These are phyloP conservation scores for Diaphora mendica DNA, from an alignment of 2,888 invertebrate genomes.

Conservation along the genomic window DNA sequence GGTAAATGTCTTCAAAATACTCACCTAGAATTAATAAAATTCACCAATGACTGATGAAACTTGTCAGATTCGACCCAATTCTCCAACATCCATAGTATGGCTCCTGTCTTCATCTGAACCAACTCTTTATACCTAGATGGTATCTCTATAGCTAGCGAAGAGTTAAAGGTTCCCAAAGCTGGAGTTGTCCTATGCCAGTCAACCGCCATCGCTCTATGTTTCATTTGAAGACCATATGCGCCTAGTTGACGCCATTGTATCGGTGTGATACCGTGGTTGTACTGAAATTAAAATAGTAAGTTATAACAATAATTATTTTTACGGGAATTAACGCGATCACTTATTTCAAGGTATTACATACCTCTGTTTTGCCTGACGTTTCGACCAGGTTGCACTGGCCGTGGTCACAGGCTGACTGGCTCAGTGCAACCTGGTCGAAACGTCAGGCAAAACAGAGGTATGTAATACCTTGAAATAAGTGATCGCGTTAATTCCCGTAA, in stretches of 20 bases:
- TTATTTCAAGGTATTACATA: too few species aligned
- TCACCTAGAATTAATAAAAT: slow-evolving; percentile 72
- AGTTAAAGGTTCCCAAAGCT: slow-evolving; percentile 68
- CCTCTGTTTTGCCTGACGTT: too few species aligned
- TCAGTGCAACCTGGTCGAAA: too few species aligned
- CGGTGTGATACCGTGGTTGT: slow-evolving; percentile 59
- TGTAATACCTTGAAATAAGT: too few species aligned
- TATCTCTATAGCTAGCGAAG: slow-evolving; percentile 71
- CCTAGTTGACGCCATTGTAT: slow-evolving; percentile 54
- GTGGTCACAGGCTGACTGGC: too few species aligned
- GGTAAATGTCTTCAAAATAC: neutral
- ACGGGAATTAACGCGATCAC: too few species aligned
- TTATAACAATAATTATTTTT: too few species aligned
- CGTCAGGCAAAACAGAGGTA: too few species aligned
- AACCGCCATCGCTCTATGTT: slow-evolving; percentile 71
- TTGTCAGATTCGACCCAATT: slow-evolving; percentile 77
- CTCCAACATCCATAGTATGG: slow-evolving; percentile 81
- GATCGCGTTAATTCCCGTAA: too few species aligned
- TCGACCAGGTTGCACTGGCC: too few species aligned
- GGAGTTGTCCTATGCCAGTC: slow-evolving; percentile 75
- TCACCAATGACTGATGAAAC: slow-evolving; percentile 69
- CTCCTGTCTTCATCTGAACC: slow-evolving; percentile 78
- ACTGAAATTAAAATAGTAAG: slow-evolving; percentile 58
- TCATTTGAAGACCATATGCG: slow-evolving; percentile 71
- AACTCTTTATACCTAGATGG: slow-evolving; percentile 69